These are phyloP conservation scores for Brachionus rotundiformis DNA, from an alignment of 1,140 invertebrate genomes.

Conservation along the genomic window DNA sequence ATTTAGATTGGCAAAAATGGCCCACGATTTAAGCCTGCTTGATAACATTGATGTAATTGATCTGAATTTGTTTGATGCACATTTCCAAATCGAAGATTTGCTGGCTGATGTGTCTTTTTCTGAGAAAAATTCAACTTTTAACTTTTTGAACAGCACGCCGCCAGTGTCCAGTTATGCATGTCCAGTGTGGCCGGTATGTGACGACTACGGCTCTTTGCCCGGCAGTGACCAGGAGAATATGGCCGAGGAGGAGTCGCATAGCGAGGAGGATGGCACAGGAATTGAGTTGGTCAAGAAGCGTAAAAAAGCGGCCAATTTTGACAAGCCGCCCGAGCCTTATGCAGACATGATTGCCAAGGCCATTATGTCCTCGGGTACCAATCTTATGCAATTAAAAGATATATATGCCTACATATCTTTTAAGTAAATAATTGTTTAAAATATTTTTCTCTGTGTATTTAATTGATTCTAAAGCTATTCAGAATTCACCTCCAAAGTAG, in stretches of 20 bases:
- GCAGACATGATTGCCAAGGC: conserved; percentile 46
- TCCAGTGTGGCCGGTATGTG: background rate
- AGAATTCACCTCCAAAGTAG: conserved; percentile 12
- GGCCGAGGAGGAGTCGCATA: background rate
- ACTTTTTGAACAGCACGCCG: background rate
- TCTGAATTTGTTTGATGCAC: conserved; percentile 9
- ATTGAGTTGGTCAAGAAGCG: background rate
- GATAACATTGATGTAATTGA: conserved; percentile 2
- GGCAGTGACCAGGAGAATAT: background rate
- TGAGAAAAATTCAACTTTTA: conserved; percentile 22
- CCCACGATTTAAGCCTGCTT: background rate
- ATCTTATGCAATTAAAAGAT: conserved; percentile 41
- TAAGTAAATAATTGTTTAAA: conserved; percentile 12
- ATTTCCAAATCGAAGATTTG: background rate
- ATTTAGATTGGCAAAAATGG: conserved; percentile 24
- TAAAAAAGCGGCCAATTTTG: background rate
- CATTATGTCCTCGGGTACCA: background rate
- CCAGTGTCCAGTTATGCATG: too few relatives aligned
- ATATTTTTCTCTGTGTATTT: background rate
- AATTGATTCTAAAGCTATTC: background rate
- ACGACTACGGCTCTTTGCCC: background rate
- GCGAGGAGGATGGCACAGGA: background rate
- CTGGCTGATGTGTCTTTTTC: conserved; percentile 14
- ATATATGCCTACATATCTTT: conserved; percentile 22
- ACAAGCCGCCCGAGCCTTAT: conserved; percentile 50